Evolutionary conservation across 2,113 vertebrate genomes (phyloP).

Genomic region (Charadrius vociferus): DNA sequence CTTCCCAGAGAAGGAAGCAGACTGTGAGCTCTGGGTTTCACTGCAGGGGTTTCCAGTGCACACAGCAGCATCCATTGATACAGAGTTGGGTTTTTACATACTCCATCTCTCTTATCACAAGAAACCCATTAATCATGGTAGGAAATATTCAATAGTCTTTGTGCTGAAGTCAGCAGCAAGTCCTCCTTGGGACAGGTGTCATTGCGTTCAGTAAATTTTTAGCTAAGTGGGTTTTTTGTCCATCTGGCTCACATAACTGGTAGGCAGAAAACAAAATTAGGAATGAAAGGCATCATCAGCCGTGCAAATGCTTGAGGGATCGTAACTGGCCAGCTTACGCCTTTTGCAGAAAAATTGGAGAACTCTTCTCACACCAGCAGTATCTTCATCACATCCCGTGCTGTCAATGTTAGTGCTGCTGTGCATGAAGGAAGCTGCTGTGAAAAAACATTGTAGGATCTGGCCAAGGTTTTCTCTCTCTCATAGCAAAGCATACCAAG

Average conservation of each 20-base stretch:
- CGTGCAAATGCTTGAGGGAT: neutral
- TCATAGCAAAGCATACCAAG: rapidly evolving
- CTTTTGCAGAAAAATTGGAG: neutral
- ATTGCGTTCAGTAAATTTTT: neutral
- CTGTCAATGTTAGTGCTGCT: rapidly evolving
- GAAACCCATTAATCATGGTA: neutral
- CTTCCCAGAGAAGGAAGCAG: neutral
- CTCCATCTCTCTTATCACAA: neutral
- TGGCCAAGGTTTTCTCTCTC: neutral
- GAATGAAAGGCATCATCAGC: rapidly evolving
- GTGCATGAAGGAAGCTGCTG: neutral
- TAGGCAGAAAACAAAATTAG: neutral
- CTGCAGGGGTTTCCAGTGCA: neutral
- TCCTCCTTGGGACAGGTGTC: rapidly evolving
- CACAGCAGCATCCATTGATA: neutral
- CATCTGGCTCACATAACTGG: neutral
- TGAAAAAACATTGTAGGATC: neutral
- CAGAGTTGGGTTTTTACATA: rapidly evolving
- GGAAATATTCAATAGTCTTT: neutral
- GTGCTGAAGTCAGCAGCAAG: neutral
- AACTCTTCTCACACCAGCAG: neutral
- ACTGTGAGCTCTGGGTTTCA: neutral
- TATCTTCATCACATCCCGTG: rapidly evolving
- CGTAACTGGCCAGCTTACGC: rapidly evolving
- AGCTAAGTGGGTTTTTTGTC: neutral